A percentile compares a stretch with the other conserved stretches of the same genome.
Evolutionary conservation across 2,797 vertebrate genomes (phyloP).

Genomic region (Babyrousa celebensis): DNA sequence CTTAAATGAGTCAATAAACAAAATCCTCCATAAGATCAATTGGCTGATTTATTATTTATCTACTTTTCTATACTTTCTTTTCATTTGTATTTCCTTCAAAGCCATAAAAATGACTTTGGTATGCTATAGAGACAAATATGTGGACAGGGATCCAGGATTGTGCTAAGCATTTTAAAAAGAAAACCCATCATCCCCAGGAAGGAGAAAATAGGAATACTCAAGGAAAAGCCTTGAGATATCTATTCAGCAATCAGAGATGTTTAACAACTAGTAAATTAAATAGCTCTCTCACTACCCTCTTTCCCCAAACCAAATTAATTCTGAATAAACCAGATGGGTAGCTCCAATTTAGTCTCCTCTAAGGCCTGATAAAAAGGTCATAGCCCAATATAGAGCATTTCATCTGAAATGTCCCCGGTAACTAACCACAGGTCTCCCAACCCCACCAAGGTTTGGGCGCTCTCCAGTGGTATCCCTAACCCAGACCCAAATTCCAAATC

Average conservation of each 20-base stretch:
- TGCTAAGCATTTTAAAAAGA: conserved; percentile 9
- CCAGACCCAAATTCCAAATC: conserved; percentile 61
- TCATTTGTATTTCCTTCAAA: conserved; percentile 62
- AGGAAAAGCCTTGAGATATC: not conserved
- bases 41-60: not conserved
- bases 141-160: not conserved
- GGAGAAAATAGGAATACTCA: conserved; percentile 61
- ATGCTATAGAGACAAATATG: not conserved
- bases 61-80: conserved; percentile 53
- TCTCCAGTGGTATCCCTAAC: not conserved
- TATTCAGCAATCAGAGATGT: conserved; percentile 1
- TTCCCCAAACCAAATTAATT: conserved; percentile 42
- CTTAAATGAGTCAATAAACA: conserved; percentile 60
- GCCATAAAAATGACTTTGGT: conserved; percentile 22
- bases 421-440: not conserved
- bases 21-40: conserved; percentile 60
- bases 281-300: not conserved
- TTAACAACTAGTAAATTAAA: conserved; percentile 28
- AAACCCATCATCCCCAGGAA: not conserved
- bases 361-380: not conserved
- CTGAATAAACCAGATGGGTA: not conserved
- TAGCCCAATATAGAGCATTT: not conserved
- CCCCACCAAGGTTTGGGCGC: not conserved
- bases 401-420: conserved; percentile 3
- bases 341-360: not conserved